Base-by-base conservation (phyloP, 2,888 invertebrate species). In the Octonoba sinensis region DNA sequence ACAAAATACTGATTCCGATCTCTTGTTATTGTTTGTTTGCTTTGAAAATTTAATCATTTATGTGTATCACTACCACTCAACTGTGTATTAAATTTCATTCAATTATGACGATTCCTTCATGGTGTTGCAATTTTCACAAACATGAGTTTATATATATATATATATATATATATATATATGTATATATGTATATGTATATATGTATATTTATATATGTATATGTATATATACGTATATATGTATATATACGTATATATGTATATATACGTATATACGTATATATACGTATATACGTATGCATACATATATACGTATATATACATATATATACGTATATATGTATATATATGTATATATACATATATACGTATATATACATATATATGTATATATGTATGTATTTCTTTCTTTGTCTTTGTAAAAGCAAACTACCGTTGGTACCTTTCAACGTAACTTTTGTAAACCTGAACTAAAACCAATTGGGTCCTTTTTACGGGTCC, bases 241-340 rank as follows among this genome's bases (percentile, higher is more conserved):
- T 18, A 56, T 22, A 56, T 18, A 56, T 18, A 56, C n/a, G n/a
- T 56, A 56, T 56, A 18, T 56, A 56, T 56, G n/a, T 56, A 56
- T 56, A 56, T 56, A 56, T 56, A 56, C n/a, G 8, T 56, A 56
- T 56, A 56, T 56, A 56, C n/a, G n/a, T 56, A 56, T 56, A 56
- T 56, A 56, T 56, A 56, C n/a, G n/a, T 56, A 56, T 56, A 56
- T 56, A 56, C n/a, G n/a, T 56, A 56, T 56, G n/a, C n/a, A 56
- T 56, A 56, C 22, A 56, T 18, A 54, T 54, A 54, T 54, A 54
- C 18, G 18, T 54, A 54, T 54, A 54, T 54, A 54, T 54, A 54
- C 18, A 54, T 54, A 54, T 54, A 54, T 54, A 54, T 16, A 54
- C 18, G 18, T 54, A 54, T 54, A 54, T 54, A 54, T 54, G 16